Conservation (phyloP, 2,113 vertebrate species). For the Mus spicilegus region DNA sequence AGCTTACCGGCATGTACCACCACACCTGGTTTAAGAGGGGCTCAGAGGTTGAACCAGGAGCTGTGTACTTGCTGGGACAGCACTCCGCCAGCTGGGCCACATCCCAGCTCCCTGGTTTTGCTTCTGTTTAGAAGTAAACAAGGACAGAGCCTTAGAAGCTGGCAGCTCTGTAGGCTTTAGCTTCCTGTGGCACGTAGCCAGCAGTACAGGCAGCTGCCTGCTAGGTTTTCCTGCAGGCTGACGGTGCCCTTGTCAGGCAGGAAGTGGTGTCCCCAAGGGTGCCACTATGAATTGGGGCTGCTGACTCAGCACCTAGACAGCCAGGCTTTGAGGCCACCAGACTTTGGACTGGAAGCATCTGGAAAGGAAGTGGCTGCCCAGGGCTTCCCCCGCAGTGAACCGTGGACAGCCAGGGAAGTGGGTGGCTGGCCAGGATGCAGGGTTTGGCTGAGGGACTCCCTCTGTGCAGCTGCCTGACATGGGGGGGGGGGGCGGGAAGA, state of each 20-base stretch:
- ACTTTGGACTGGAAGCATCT: conserved; percentile 52
- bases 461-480: not conserved
- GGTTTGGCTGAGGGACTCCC: conserved; percentile 44
- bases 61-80: not conserved
- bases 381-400: conserved; percentile 59
- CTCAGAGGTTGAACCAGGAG: not conserved
- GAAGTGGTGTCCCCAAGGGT: conserved; percentile 53
- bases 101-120: not conserved
- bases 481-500: fast-evolving
- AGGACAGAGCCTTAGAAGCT: not conserved
- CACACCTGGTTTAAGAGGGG: not conserved
- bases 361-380: conserved; percentile 66
- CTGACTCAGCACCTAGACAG: conserved; percentile 63
- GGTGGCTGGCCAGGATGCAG: conserved; percentile 5
- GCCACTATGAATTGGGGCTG: conserved; percentile 57
- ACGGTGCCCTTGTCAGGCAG: not conserved
- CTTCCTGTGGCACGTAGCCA: not conserved
- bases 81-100: no score
- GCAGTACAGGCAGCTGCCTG: not conserved
- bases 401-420: not conserved
- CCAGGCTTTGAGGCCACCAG: not conserved
- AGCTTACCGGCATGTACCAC: not conserved
- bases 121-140: not conserved
- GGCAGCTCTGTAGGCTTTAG: not conserved
- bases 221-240: conserved; percentile 30